These are phyloP conservation scores for Macaria notata DNA, from an alignment of 2,888 invertebrate genomes.

Conservation along the genomic window DNA sequence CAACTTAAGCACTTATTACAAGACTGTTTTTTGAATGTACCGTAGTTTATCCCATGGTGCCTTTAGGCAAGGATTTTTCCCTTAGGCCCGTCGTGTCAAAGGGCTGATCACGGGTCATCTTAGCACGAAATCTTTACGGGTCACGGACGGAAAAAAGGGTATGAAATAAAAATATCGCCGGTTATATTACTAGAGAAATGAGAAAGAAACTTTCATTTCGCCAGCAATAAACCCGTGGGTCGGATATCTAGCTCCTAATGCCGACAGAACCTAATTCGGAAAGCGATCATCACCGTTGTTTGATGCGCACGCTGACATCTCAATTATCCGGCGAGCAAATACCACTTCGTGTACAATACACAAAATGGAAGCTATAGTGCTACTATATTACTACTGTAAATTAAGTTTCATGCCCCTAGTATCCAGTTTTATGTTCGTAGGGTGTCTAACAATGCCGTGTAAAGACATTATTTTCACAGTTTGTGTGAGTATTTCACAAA, in stretches of 20 bases:
- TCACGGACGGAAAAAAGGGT: not conserved
- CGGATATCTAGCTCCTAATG: not conserved
- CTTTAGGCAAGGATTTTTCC: no score
- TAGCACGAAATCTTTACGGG: no score
- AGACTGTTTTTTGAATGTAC: not conserved
- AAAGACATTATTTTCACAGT: not conserved
- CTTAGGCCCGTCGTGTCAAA: no score
- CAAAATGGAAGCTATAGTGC: conserved; percentile 9
- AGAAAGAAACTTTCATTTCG: conserved; percentile 1
- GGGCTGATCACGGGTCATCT: no score
- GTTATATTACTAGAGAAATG: conserved; percentile 1
- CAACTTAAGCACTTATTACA: conserved; percentile 6
- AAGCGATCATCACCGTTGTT: conserved; percentile 42
- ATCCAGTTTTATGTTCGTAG: conserved; percentile 24
- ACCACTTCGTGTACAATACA: conserved; percentile 18
- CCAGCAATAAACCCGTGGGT: conserved; percentile 2
- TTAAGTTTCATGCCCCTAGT: conserved; percentile 18
- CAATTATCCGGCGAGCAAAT: conserved; percentile 46
- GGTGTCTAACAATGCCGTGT: conserved; percentile 1
- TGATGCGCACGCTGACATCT: conserved; percentile 45
- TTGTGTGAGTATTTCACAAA: not conserved
- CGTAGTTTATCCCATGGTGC: no score
- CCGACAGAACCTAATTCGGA: conserved; percentile 30
- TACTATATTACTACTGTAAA: conserved; percentile 12
- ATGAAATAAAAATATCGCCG: conserved; percentile 1